A percentile compares a stretch with the other conserved stretches of the same genome.
Conservation (phyloP, 2,113 vertebrate species). For the Fulica atra region DNA sequence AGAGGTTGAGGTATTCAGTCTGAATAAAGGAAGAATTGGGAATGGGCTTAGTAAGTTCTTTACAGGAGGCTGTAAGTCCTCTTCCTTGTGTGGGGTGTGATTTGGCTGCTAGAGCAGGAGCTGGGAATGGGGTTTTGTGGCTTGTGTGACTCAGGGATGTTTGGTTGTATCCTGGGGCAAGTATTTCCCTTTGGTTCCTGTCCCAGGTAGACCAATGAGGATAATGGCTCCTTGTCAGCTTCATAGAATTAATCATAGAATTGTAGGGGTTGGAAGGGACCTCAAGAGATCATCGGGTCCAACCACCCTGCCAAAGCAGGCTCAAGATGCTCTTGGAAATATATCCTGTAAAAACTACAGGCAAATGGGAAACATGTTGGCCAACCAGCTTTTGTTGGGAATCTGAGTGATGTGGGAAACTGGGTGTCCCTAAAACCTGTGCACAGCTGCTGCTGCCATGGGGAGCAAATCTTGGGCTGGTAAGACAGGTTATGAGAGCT, state of each 20-base stretch:
- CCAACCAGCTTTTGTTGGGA: neutral
- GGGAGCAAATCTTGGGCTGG: neutral
- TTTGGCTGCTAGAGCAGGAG: neutral
- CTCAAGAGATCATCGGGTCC: too few relatives aligned
- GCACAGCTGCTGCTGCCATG: neutral
- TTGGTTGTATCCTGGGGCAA: neutral
- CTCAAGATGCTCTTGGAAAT: neutral
- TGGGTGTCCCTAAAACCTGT: neutral
- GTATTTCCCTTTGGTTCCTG: neutral
- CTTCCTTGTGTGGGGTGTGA: neutral
- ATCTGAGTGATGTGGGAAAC: neutral
- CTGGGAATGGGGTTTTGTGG: neutral
- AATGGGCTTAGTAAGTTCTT: neutral
- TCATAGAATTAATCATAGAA: too few relatives aligned
- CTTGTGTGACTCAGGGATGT: neutral
- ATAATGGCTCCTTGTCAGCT: neutral
- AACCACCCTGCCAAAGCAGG: too few relatives aligned
- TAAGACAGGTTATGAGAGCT: neutral
- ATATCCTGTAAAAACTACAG: neutral
- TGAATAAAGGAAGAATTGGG: neutral
- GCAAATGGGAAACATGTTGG: neutral
- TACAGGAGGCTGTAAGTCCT: neutral
- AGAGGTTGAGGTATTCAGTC: neutral
- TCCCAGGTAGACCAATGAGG: neutral
- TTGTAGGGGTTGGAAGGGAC: too few relatives aligned